phyloP scores from a whole-genome alignment of 2,888 invertebrate species.

The Junonia oenone region DNA sequence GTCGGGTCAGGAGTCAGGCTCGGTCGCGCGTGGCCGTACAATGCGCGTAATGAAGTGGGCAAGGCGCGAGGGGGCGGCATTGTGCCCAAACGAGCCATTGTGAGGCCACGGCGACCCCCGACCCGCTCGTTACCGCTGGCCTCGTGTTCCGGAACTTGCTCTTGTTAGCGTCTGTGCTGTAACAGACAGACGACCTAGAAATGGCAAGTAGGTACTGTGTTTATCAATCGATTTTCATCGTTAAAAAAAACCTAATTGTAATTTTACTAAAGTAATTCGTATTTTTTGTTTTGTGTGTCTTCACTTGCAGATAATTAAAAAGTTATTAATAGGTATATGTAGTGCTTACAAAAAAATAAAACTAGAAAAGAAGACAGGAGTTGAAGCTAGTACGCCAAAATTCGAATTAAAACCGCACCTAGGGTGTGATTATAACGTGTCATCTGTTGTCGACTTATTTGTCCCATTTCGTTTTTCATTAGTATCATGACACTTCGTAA shows the following conservation, averaged over 20 bases:
- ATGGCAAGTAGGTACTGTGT: too few species aligned
- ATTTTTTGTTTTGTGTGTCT: background rate
- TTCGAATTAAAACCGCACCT: background rate
- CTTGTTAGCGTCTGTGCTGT: conserved; percentile 35
- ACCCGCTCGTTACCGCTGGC: conserved; percentile 58
- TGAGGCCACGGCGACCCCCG: conserved; percentile 56
- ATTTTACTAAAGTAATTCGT: background rate
- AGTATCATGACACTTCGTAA: conserved; percentile 7
- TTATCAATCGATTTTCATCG: background rate
- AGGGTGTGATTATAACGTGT: conserved; percentile 13
- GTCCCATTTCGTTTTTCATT: conserved; percentile 3
- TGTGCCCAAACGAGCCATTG: conserved; percentile 75
- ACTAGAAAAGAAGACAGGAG: too few species aligned
- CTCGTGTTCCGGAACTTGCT: conserved; percentile 38
- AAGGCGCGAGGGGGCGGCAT: conserved; percentile 74
- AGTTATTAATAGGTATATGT: too few species aligned
- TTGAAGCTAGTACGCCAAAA: background rate
- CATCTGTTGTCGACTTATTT: conserved; percentile 34
- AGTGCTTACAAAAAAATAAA: too few species aligned
- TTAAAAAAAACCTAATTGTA: too few species aligned
- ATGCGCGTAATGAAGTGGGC: conserved; percentile 79
- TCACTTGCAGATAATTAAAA: too few species aligned
- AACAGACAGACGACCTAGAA: background rate
- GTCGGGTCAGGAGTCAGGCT: conserved; percentile 55
- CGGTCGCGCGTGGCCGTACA: conserved; percentile 51